A percentile compares a stretch with the other conserved stretches of the same genome.
These are phyloP conservation scores for Nezara viridula DNA, from an alignment of 2,888 invertebrate genomes.

Conservation along the genomic window DNA sequence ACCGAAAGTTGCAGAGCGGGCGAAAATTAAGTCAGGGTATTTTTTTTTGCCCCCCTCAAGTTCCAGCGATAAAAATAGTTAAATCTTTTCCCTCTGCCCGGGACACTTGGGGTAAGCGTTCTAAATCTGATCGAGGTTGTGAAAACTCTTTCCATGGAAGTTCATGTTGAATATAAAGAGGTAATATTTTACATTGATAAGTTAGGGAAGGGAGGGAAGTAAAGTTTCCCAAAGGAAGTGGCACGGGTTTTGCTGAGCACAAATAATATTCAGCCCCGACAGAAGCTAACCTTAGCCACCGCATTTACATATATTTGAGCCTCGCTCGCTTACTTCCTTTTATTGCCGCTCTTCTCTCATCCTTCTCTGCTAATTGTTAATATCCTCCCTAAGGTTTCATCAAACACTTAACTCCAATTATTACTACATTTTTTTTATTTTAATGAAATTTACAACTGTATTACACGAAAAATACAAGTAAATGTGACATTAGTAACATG, in stretches of 20 bases:
- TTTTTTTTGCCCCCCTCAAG: constrained; percentile 25
- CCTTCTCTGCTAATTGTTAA: background rate
- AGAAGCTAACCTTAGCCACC: constrained; percentile 5
- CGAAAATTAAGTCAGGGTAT: constrained; percentile 41
- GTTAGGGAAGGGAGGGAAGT: constrained; percentile 36
- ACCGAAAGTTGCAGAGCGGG: background rate
- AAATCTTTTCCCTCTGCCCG: constrained; percentile 38
- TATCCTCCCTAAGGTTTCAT: background rate
- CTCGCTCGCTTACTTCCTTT: background rate
- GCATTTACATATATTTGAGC: constrained; percentile 53
- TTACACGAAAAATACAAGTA: no score
- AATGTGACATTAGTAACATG: no score
- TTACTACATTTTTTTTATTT: no score
- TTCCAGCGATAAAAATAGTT: constrained; percentile 50
- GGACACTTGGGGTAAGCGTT: constrained; percentile 34
- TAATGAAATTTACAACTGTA: no score
- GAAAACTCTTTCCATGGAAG: constrained; percentile 51
- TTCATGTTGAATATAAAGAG: constrained; percentile 56
- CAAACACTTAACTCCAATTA: background rate
- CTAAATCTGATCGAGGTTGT: constrained; percentile 54
- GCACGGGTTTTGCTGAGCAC: constrained; percentile 3
- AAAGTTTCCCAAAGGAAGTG: constrained; percentile 54
- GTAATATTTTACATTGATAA: constrained; percentile 57
- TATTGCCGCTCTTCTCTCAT: background rate
- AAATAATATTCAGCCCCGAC: constrained; percentile 43